A percentile compares a stretch with the other conserved stretches of the same genome.
Evolutionary conservation across 2,797 vertebrate genomes (phyloP).

Genomic region (Leucoraja ocellata): DNA sequence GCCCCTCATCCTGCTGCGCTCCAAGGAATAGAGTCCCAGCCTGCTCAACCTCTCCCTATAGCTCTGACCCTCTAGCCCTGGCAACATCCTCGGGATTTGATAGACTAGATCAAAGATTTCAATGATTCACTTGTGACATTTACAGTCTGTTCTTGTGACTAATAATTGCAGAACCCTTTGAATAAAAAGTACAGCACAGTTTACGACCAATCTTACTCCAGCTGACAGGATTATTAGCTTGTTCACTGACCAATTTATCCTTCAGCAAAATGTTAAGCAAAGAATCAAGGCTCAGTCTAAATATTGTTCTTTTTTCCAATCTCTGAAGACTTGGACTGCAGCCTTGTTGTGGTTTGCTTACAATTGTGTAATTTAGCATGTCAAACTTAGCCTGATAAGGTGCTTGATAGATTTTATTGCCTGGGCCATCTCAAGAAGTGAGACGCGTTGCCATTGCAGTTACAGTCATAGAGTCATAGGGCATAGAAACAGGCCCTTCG

Average conservation of each 20-base stretch:
- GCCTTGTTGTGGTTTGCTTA: background rate
- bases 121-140: conserved; percentile 1
- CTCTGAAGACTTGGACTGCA: background rate
- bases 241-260: background rate
- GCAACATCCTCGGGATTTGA: background rate
- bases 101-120: background rate
- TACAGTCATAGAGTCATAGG: too few species aligned
- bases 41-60: too few species aligned
- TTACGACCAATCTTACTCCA: background rate
- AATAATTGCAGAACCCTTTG: background rate
- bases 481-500: too few species aligned
- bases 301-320: background rate
- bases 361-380: background rate
- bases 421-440: background rate
- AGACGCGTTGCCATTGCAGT: background rate
- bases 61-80: too few species aligned
- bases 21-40: too few species aligned
- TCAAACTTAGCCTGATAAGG: background rate
- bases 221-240: background rate
- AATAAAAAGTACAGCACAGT: background rate
- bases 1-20: too few species aligned
- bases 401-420: background rate
- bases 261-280: background rate
- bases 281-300: background rate
- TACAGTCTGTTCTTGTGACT: background rate